Conservation (phyloP, 2,797 vertebrate species). For the Xenopus petersii region DNA sequence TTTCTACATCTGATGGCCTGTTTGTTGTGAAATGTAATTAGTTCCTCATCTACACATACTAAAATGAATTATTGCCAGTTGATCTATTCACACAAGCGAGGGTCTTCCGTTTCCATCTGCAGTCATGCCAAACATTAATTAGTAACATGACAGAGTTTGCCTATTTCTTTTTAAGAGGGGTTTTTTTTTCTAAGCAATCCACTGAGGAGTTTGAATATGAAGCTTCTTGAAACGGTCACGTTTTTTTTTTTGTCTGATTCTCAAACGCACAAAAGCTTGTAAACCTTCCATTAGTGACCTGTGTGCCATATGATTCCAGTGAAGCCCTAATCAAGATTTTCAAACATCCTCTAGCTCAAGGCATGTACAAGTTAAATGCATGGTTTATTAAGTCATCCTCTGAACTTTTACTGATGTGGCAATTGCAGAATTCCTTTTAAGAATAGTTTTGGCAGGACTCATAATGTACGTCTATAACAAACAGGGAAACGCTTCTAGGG, state of each 20-base stretch:
- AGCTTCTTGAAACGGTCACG: neutral
- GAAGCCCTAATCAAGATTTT: conserved; percentile 7
- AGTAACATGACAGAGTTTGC: conserved; percentile 9
- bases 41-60: neutral
- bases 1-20: neutral
- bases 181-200: conserved; percentile 2
- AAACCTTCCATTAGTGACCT: conserved; percentile 18
- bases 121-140: conserved; percentile 1
- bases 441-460: neutral
- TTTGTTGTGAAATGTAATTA: neutral
- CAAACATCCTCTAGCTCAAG: neutral
- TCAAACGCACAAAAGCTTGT: neutral
- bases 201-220: neutral
- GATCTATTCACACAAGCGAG: neutral
- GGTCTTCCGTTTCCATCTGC: neutral
- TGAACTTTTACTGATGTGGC: conserved; percentile 1
- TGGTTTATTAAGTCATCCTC: conserved; percentile 4
- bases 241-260: conserved; percentile 3
- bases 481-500: neutral
- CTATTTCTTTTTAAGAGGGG: neutral
- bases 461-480: neutral
- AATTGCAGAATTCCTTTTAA: neutral
- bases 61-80: neutral
- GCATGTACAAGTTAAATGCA: conserved; percentile 3
- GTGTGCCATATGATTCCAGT: neutral